Base-by-base conservation (phyloP, 1,140 invertebrate genomes). In the Zaprionus lachaisei region DNA sequence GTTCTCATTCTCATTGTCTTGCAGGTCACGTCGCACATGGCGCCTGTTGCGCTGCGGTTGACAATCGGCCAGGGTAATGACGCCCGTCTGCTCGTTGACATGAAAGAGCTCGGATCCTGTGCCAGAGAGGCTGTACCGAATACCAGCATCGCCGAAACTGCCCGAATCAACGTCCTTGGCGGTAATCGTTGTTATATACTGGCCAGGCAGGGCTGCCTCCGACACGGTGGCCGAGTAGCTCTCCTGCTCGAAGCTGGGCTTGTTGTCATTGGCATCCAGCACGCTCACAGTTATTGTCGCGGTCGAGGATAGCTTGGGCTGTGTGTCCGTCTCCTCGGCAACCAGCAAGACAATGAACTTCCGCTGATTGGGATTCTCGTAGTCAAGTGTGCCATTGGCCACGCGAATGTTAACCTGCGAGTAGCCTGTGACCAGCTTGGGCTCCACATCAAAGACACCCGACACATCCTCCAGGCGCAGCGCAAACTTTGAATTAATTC, bases 301-400 rank as follows among this genome's bases (percentile, higher is more conserved):
- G 4, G 97, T 98, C 1, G 97, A 98, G 1, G 96, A 96, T 1
- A 98, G 93, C 47, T 95, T 95, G 2, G 96, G 95, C 55, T 94
- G 94, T 2, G 97, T 97, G 77, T 97, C 95, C 2, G 96, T 93
- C 85, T 98, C 97, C 92, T 96, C 96, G 1, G 97, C 97, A 65
- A 97, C 95, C 92, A 97, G 97, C 87, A 98, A 93, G 34, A 98
- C 94, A 79, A 98, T 96, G 91, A 98, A 98, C 93, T 98, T 98
- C 71, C 97, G 94, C 92, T 98, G 96, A 94, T 98, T 98, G 26
- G 97, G 97, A 94, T 98, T 97, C 91, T 98, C 97, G 90, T 97
- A 98, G 92, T 98, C 97, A 44, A 98, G 93, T 1, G 95, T 95
- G 67, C 95, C 96, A 91, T 97, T 97, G 61, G 96, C 95, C 1